Conservation (phyloP, 2,797 vertebrate genomes). For the Vultur gryphus region DNA sequence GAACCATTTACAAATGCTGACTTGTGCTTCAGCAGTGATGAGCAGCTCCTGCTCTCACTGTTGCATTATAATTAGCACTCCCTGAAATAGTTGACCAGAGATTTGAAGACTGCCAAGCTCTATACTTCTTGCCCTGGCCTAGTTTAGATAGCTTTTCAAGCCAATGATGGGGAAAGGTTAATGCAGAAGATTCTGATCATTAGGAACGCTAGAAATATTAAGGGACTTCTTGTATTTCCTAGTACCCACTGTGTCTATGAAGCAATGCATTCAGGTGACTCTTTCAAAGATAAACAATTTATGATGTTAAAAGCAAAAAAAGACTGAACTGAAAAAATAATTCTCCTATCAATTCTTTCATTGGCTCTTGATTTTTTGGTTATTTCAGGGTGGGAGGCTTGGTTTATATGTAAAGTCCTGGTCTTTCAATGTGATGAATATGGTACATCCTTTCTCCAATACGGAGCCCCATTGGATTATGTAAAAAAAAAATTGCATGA, state of each 20-base stretch:
- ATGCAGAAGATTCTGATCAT: not conserved
- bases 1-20: slow-evolving; percentile 13
- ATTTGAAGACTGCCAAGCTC: slow-evolving; percentile 13
- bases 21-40: not conserved
- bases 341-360: not conserved
- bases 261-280: not conserved
- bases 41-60: not conserved
- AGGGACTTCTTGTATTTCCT: not conserved
- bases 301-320: not conserved
- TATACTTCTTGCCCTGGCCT: slow-evolving; percentile 13
- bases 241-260: not conserved
- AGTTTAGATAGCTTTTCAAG: slow-evolving; percentile 13
- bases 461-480: not conserved
- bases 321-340: not conserved
- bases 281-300: not conserved
- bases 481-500: not conserved
- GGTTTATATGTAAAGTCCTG: not conserved
- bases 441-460: not conserved
- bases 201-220: not conserved
- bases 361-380: not conserved
- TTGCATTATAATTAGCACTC: slow-evolving; percentile 41
- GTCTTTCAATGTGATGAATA: not conserved
- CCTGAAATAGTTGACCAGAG: slow-evolving; percentile 42
- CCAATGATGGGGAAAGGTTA: not conserved
- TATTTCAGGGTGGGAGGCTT: not conserved